phyloP scores from a whole-genome alignment of 2,888 invertebrate species.

The Melinopterus prodromus region DNA sequence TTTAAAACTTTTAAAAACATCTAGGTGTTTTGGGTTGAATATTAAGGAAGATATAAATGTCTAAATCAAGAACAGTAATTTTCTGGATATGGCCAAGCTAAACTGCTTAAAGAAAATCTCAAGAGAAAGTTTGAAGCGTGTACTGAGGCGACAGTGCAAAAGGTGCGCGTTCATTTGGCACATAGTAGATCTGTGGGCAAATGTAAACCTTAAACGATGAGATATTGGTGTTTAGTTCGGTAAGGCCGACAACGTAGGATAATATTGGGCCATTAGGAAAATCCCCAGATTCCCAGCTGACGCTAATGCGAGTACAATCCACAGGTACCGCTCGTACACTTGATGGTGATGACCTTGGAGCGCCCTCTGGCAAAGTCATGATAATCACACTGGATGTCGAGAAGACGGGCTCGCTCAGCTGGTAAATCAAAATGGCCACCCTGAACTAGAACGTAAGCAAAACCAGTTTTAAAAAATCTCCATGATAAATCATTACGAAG shows the following conservation, averaged over 20 bases:
- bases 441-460: constrained; percentile 73
- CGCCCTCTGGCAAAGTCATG: constrained; percentile 76
- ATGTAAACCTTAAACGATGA: constrained; percentile 59
- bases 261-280: constrained; percentile 89
- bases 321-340: constrained; percentile 80
- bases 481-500: background rate
- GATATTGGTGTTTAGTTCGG: constrained; percentile 57
- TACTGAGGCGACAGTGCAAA: background rate
- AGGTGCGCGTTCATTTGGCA: background rate
- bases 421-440: constrained; percentile 80
- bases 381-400: constrained; percentile 77
- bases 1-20: too few species aligned
- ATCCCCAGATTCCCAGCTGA: constrained; percentile 88
- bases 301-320: constrained; percentile 83
- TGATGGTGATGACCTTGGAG: constrained; percentile 78
- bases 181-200: background rate
- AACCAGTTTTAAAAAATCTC: constrained; percentile 21
- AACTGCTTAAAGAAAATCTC: background rate
- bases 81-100: too few species aligned
- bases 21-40: background rate
- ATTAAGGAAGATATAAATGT: background rate
- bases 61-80: too few species aligned
- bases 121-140: too few species aligned
- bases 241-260: constrained; percentile 82
- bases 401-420: constrained; percentile 71